These are phyloP conservation scores for Cancer borealis DNA, from an alignment of 2,888 invertebrate species.

Conservation along the genomic window DNA sequence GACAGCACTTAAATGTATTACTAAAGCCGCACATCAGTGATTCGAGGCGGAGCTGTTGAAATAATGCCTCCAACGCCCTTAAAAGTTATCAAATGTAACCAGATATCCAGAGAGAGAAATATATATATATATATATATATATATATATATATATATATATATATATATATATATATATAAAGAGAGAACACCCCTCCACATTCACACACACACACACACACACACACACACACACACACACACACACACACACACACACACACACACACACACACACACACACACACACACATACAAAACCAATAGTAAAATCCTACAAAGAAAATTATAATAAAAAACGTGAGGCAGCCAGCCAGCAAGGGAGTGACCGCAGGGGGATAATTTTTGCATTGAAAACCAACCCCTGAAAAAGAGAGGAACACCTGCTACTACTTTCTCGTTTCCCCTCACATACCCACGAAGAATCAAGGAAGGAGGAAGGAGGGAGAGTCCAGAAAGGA, in stretches of 20 bases:
- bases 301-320: background rate
- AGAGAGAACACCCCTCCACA: background rate
- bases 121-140: background rate
- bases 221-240: background rate
- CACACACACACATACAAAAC: background rate
- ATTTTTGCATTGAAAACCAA: background rate
- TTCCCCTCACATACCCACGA: background rate
- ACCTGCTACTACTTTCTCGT: slow-evolving; percentile 5
- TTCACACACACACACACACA: background rate
- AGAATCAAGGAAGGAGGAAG: background rate
- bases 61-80: too few species aligned
- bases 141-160: background rate
- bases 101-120: background rate
- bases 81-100: too few species aligned
- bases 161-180: background rate
- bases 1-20: background rate
- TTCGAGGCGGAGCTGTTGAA: background rate
- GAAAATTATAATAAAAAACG: background rate
- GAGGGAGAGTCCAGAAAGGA: background rate
- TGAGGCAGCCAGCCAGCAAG: background rate
- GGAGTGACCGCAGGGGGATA: background rate
- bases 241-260: background rate
- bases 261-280: background rate
- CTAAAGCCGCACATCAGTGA: background rate
- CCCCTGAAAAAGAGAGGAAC: background rate